These are phyloP conservation scores for Chelon auratus DNA, from an alignment of 2,797 vertebrate species.

Conservation along the genomic window DNA sequence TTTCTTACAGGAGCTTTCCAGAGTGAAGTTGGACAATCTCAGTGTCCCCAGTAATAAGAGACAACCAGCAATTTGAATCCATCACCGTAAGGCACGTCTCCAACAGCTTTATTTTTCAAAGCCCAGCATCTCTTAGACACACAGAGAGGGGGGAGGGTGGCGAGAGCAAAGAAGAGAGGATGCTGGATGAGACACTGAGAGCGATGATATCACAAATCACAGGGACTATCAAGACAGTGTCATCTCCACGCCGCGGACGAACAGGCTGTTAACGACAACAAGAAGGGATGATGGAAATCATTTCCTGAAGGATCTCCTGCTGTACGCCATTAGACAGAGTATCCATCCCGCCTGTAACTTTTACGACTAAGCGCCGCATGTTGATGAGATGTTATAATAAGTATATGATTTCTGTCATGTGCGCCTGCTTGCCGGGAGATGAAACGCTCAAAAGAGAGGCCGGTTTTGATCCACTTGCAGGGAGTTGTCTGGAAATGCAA, in stretches of 20 bases:
- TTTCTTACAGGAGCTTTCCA: no score
- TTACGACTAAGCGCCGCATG: conserved; percentile 16
- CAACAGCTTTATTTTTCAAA: conserved; percentile 53
- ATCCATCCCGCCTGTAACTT: conserved; percentile 15
- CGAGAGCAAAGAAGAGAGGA: background rate
- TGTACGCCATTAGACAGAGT: conserved; percentile 28
- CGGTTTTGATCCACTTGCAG: conserved; percentile 25
- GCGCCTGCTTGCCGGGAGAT: background rate
- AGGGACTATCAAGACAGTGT: conserved; percentile 51
- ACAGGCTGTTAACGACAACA: conserved; percentile 33
- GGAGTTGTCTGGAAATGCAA: conserved; percentile 12
- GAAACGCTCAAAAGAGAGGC: background rate
- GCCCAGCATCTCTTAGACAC: conserved; percentile 10
- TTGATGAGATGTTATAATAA: conserved; percentile 32
- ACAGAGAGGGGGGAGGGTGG: background rate
- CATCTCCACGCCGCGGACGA: conserved; percentile 43
- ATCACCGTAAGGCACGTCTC: conserved; percentile 18
- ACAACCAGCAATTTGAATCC: conserved; percentile 18
- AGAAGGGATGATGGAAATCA: conserved; percentile 35
- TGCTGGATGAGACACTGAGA: conserved; percentile 27
- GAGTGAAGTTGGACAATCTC: no score
- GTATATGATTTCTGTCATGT: conserved; percentile 15
- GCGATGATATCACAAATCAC: conserved; percentile 65
- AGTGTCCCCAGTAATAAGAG: background rate
- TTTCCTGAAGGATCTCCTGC: conserved; percentile 43